Base-by-base conservation (phyloP, 64 coral and sea anemone genomes). In the Catalaphyllia jardinei region DNA sequence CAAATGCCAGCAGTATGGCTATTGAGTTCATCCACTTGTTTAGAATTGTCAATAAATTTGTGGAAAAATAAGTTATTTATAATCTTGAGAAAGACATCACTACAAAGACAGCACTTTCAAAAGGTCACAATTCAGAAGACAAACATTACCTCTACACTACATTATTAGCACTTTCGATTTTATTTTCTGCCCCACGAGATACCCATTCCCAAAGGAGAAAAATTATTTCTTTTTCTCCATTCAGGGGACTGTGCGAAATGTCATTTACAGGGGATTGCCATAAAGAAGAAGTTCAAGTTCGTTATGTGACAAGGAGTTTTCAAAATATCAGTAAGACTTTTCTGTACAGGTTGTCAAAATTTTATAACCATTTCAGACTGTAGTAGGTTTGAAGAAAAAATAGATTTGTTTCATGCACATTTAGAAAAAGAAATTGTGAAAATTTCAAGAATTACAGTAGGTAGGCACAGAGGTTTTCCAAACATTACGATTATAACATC, bases 61-160 rank as follows among this genome's bases (percentile, higher is more conserved):
- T 65, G 60, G 79, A 83, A 83, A 83, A 83, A 83, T 83, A 83
- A 83, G 79, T 65, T 83, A 27, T 65, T 83, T 83, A 39, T 31
- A 60, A 61, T 80, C 6, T 24, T 61, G 31, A 35, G 16, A 79
- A 27, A 31, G 31, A 67, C 9, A n/a, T 25, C n/a, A 39, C 20
- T 49, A 49, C 35, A 76, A 76, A 49, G 74, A 24, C 25, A 22
- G 31, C 22, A 22, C 74, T 22, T 46, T 77, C n/a, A 69, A 24
- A 46, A 69, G 11, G 9, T 24, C 22, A 69, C n/a, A 8, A 69
- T 69, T 27, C 22, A n/a, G 10, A 69, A 69, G 17, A 24, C 19
- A 7, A 24, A 27, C 7, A 24, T 10, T 28, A 7, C 65, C 10
- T 9, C 0, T 8, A 27, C 10, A 27, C 25, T n/a, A 69, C 65